These are phyloP conservation scores for Terrapene triunguis DNA, from an alignment of 2,113 vertebrate genomes.

Conservation along the genomic window DNA sequence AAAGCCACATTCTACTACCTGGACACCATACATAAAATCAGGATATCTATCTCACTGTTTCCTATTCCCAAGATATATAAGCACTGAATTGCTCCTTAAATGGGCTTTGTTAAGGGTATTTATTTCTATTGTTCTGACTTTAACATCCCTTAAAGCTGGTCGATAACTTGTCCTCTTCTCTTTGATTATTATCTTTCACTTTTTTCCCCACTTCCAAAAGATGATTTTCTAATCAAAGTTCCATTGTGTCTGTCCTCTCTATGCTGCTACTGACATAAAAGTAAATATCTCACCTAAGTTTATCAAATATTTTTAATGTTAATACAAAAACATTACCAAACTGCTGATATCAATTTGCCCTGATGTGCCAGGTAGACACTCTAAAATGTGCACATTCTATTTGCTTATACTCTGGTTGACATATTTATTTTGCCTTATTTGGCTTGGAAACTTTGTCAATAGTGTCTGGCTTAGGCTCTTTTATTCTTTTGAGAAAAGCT, in stretches of 20 bases:
- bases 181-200: not conserved
- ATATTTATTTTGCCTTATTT: not conserved
- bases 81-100: not conserved
- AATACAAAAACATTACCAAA: not conserved
- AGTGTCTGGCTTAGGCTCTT: not conserved
- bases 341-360: not conserved
- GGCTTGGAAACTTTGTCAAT: not conserved
- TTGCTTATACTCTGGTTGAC: not conserved
- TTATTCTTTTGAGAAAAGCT: not conserved
- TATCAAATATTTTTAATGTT: not conserved
- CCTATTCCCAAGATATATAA: not conserved
- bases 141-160: not conserved
- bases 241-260: not conserved
- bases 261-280: not conserved
- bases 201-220: not conserved
- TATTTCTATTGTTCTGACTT: not conserved
- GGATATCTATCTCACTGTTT: not conserved
- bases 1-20: not conserved
- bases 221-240: conserved; percentile 5
- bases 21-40: not conserved
- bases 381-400: not conserved
- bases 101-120: not conserved
- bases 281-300: not conserved
- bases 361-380: not conserved
- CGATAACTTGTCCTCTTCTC: not conserved